A percentile compares a stretch with the other conserved stretches of the same genome.
Conservation (phyloP, 2,888 invertebrate genomes). For the Tryphoninae sp. region DNA sequence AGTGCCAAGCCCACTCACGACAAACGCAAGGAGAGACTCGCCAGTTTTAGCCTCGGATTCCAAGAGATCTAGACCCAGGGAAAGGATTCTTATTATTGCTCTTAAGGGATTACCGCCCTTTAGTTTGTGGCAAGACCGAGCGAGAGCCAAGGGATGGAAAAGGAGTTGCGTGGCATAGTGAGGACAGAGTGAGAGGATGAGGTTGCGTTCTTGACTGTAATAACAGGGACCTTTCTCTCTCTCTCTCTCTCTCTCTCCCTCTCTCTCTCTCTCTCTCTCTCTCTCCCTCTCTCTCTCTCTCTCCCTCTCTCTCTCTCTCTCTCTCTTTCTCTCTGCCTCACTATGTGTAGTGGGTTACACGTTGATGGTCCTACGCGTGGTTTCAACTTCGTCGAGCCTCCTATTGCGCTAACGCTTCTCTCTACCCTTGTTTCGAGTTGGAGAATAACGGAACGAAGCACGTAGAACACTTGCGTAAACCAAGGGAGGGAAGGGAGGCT, state of each 20-base stretch:
- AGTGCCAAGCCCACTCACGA: slow-evolving; percentile 43
- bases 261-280: too few relatives aligned
- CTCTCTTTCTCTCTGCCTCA: not conserved
- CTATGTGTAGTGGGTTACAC: slow-evolving; percentile 38
- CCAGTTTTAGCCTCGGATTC: slow-evolving; percentile 60
- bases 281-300: slow-evolving; percentile 65
- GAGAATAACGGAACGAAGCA: slow-evolving; percentile 55
- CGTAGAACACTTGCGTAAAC: slow-evolving; percentile 56
- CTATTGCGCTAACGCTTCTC: slow-evolving; percentile 42
- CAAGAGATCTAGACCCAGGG: slow-evolving; percentile 64
- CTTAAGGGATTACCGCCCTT: slow-evolving; percentile 80
- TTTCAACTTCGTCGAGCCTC: slow-evolving; percentile 62
- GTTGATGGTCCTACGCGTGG: slow-evolving; percentile 60
- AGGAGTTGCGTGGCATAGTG: slow-evolving; percentile 22
- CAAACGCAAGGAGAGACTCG: slow-evolving; percentile 35
- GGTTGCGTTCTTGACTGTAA: slow-evolving; percentile 74
- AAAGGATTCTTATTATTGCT: slow-evolving; percentile 81
- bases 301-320: slow-evolving; percentile 57
- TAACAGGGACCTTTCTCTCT: slow-evolving; percentile 73
- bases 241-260: slow-evolving; percentile 33
- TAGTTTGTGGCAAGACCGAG: slow-evolving; percentile 74
- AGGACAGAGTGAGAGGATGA: slow-evolving; percentile 10
- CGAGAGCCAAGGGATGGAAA: slow-evolving; percentile 48
- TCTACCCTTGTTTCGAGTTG: slow-evolving; percentile 60
- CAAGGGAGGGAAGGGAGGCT: slow-evolving; percentile 4